Base-by-base conservation (phyloP, 2,113 vertebrate species). In the Nansenia antarctica region DNA sequence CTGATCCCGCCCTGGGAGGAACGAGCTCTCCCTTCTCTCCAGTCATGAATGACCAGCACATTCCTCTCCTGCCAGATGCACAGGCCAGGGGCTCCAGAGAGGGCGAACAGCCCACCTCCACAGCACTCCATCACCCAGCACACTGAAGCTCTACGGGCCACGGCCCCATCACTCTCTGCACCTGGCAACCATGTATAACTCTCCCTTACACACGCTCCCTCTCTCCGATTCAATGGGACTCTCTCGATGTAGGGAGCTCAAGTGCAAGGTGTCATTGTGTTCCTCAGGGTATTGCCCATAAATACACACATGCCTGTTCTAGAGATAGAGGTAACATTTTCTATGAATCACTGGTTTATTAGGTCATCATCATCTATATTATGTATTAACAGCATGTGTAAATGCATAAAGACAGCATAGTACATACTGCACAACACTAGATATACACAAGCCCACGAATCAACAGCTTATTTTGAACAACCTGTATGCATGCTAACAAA, bases 31-130 rank as follows among this genome's bases (percentile, higher is more conserved):
- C 52, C 74, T 62, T 15, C 57, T 32, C 30, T 66, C 45, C 60
- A 31, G 61, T 54, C 62, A 64, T 78, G 65, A 83, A 80, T 70
- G 75, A 72, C 69, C 32, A 55, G 42, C 60, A 49, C 76, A 73
- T 65, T 69, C 72, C 68, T 69, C 24, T 70, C 37, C 37, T 60
- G 73, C 63, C 67, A 73, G 74, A 71, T 77, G 64, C 68, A 63
- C 5, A 31, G 57, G 57, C 14, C 30, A 3, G 57, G 57, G 55
- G 29, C 26, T 58, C 9, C 49, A 52, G 49, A 24, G 49, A 24
- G 26, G 12, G 53, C 3, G 11, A n/a, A 52, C 49, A 42, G 39
- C 20, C 49, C 20, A n/a, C 20, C 18, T 52, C 49, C 49, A 1
- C 49, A 52, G 18, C 20, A n/a, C 49, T 52, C 20, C 49, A 22